Conservation (phyloP, 2,888 invertebrate genomes). For the Unio pictorum region DNA sequence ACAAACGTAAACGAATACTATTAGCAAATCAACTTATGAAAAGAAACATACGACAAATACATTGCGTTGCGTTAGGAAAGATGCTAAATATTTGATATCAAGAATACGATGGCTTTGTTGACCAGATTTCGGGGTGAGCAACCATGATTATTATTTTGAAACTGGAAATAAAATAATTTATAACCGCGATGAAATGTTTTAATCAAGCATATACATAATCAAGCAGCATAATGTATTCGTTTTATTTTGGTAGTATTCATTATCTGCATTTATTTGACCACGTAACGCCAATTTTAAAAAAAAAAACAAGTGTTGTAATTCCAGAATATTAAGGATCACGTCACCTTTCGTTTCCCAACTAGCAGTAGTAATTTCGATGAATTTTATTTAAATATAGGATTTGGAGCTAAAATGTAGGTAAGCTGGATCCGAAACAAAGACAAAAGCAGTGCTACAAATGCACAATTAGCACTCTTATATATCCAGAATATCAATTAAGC, state of each 20-base stretch:
- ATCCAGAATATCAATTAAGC: too few relatives aligned
- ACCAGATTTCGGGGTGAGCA: neutral
- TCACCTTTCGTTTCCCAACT: too few relatives aligned
- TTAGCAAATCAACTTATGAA: neutral
- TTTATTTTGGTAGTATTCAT: constrained; percentile 9
- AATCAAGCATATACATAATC: constrained; percentile 15
- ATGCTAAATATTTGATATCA: constrained; percentile 3
- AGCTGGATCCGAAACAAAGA: too few relatives aligned
- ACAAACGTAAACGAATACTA: constrained; percentile 5
- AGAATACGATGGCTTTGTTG: constrained; percentile 2
- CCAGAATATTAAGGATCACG: too few relatives aligned
- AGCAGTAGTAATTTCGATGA: too few relatives aligned
- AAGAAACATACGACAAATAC: neutral
- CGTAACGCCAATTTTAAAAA: too few relatives aligned
- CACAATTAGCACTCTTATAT: too few relatives aligned
- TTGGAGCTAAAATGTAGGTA: too few relatives aligned
- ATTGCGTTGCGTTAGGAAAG: neutral
- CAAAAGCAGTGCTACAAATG: too few relatives aligned
- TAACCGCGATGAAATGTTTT: constrained; percentile 9
- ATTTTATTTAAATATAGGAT: too few relatives aligned
- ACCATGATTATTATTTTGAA: constrained; percentile 3
- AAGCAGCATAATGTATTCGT: constrained; percentile 14
- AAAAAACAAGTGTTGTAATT: too few relatives aligned
- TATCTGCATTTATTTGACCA: too few relatives aligned
- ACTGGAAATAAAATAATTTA: constrained; percentile 23